Percentiles rank a stretch among this genome's conserved stretches.
Evolutionary conservation across 2,113 vertebrate genomes (phyloP).

Genomic region (Ardeotis arabs): DNA sequence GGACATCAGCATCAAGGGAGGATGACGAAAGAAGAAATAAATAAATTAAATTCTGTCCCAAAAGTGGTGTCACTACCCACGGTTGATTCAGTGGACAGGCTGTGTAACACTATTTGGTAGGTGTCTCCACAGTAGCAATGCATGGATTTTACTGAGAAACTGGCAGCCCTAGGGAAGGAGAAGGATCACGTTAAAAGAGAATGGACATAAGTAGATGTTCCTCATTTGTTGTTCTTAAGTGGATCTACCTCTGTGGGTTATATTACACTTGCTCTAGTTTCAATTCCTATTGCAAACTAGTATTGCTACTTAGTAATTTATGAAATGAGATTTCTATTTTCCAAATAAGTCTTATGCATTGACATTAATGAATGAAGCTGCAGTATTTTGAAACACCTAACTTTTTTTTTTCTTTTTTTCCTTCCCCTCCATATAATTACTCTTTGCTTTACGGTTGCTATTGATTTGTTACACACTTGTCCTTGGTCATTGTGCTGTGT

Average conservation of each 20-base stretch:
- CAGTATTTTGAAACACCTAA: neutral
- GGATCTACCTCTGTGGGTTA: neutral
- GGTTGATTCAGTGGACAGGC: neutral
- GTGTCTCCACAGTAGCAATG: neutral
- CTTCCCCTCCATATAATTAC: neutral
- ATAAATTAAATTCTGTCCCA: neutral
- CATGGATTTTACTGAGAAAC: neutral
- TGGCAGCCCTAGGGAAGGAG: neutral
- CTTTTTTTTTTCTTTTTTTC: neutral
- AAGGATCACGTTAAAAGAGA: neutral
- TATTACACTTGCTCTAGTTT: neutral
- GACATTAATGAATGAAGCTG: neutral
- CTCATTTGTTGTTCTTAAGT: neutral
- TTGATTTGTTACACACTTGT: slow-evolving; percentile 19
- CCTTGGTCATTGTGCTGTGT: neutral
- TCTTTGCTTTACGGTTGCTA: slow-evolving; percentile 13
- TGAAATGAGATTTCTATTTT: neutral
- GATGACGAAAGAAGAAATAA: neutral
- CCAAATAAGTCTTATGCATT: neutral
- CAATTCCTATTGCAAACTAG: neutral
- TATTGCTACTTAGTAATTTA: neutral
- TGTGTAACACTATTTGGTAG: neutral
- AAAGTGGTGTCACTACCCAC: accelerated
- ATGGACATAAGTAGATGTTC: neutral
- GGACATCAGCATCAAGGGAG: neutral